These are phyloP conservation scores for Cyrtonyx montezumae DNA, from an alignment of 2,113 vertebrate species.

Conservation along the genomic window DNA sequence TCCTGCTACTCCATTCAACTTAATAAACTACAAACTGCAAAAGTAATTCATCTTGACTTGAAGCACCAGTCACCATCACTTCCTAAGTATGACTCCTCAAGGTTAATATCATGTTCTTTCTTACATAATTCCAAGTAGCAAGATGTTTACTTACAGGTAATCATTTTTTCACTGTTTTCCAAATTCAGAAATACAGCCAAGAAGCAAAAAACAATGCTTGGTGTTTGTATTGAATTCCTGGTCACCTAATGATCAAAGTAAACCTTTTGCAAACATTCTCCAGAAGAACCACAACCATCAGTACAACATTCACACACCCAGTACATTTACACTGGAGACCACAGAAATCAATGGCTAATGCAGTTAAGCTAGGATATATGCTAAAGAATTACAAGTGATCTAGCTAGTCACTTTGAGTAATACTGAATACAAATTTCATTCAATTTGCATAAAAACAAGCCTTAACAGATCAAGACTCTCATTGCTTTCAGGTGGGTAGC, in stretches of 20 bases:
- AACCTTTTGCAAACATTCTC: not conserved
- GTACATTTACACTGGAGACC: not conserved
- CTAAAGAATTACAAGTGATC: not conserved
- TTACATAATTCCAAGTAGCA: not conserved
- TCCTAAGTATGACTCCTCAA: conserved; percentile 24
- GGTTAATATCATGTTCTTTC: not conserved
- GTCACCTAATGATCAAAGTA: not conserved
- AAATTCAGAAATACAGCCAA: not conserved
- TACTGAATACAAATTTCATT: not conserved
- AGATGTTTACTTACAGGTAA: not conserved
- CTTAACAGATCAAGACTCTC: not conserved
- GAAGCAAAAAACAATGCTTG: not conserved
- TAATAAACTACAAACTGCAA: conserved; percentile 29
- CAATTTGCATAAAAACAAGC: not conserved
- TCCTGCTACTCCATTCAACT: not conserved
- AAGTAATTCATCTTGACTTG: conserved; percentile 38
- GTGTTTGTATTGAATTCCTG: not conserved
- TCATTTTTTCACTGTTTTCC: not conserved
- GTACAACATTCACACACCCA: not conserved
- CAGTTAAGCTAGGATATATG: not conserved
- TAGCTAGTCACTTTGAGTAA: not conserved
- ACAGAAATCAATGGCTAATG: not conserved
- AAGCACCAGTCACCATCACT: not conserved
- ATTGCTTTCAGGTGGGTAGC: not conserved
- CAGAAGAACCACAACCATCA: not conserved